phyloP scores from a whole-genome alignment of 2,888 invertebrate species.

The Metalampra italica region DNA sequence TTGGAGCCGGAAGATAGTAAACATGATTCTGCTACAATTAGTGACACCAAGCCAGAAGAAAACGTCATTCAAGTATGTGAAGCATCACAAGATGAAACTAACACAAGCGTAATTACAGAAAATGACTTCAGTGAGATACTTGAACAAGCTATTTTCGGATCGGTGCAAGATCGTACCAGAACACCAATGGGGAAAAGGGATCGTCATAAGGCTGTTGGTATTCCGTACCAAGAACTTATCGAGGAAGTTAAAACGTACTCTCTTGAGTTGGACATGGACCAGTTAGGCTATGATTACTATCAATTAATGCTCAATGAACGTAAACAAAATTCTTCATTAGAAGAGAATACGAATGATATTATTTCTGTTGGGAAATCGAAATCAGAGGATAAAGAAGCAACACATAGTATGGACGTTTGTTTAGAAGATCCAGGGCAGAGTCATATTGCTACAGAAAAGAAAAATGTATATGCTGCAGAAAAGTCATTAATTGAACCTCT shows the following conservation, averaged over 20 bases:
- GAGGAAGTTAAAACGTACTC: conserved; percentile 62
- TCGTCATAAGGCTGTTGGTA: conserved; percentile 17
- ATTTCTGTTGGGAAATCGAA: background rate
- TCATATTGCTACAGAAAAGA: background rate
- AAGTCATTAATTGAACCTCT: background rate
- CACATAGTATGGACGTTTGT: background rate
- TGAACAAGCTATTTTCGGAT: conserved; percentile 81
- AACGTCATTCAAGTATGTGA: background rate
- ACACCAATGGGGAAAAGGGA: conserved; percentile 20
- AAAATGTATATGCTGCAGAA: background rate
- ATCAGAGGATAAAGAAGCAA: background rate
- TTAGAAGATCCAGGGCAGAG: background rate
- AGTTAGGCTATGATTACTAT: conserved; percentile 52
- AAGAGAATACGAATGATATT: background rate
- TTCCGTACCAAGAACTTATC: conserved; percentile 51
- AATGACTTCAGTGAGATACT: conserved; percentile 34
- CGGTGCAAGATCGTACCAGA: conserved; percentile 76
- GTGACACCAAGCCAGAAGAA: background rate
- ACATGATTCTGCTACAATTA: background rate
- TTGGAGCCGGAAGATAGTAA: no score
- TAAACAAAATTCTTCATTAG: conserved; percentile 8
- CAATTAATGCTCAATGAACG: conserved; percentile 32
- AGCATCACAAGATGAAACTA: background rate
- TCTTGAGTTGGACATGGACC: conserved; percentile 44
- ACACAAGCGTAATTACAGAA: background rate